Base-by-base conservation (phyloP, 1,140 invertebrate genomes). In the Bicyclus anynana region DNA sequence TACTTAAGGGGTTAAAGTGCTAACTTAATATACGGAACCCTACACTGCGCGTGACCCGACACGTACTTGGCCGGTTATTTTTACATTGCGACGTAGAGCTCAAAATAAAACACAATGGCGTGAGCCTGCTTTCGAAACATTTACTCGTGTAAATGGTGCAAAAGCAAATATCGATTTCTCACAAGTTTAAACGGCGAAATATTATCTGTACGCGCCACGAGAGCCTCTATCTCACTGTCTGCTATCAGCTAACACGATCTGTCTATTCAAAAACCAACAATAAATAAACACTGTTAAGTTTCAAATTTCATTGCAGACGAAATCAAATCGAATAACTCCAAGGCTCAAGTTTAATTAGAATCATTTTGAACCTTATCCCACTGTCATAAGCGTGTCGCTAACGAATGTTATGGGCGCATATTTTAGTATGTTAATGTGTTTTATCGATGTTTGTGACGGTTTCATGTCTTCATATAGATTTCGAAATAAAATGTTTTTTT, bases 381-480 rank as follows among this genome's bases (percentile, higher is more conserved):
- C 38, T 27, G 18, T 2, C 33, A 58, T 60, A 62, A 60, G 48
- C 0, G n/a, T 27, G 0, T 1, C 6, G 26, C 18, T n/a, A n/a
- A 52, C 20, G 23, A 44, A 33, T 46, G 10, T 20, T 52, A 33
- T 38, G 48, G 59, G 26, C 47, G 48, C 52, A 65, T 68, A 71
- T 58, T 51, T 68, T 67, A 65, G 35, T 23, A 51, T 54, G 44
- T 54, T 63, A 60, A 71, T 59, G 62, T 37, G 47, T 71, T 68
- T 71, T 71, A 68, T 65, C 58, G 57, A 29, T 20, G 7, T 27
- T 13, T 16, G 59, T 59, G 61, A 69, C 66, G 52, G 58, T 67
- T 69, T 72, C 63, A 72, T 67, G 66, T 57, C 66, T 72, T 69
- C 53, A 66, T 72, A 69, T 59, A 62, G 58, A 53, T 44, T 40